These are phyloP conservation scores for Charaxes varanes DNA, from an alignment of 1,140 invertebrate genomes.

Conservation along the genomic window DNA sequence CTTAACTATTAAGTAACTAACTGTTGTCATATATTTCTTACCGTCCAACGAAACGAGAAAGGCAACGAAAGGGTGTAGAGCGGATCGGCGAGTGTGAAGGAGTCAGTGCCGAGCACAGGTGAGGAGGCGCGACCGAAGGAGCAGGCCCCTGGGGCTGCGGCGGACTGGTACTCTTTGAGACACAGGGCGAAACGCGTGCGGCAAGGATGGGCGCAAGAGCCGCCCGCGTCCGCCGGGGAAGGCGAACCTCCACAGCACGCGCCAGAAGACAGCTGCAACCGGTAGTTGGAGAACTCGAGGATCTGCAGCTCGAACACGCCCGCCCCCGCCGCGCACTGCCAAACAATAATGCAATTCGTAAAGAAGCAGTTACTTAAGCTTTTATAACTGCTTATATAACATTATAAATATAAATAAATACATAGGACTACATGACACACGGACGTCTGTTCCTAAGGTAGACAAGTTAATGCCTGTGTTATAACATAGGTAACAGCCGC, in stretches of 20 bases:
- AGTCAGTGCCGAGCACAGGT: slow-evolving; percentile 88
- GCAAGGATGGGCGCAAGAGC: slow-evolving; percentile 77
- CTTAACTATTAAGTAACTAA: too few species aligned
- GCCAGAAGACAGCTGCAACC: slow-evolving; percentile 85
- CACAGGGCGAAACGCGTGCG: slow-evolving; percentile 90
- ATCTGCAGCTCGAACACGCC: slow-evolving; percentile 94
- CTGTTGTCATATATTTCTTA: slow-evolving; percentile 78
- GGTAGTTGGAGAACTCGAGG: slow-evolving; percentile 90
- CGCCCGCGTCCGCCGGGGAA: slow-evolving; percentile 65
- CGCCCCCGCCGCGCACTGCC: slow-evolving; percentile 82
- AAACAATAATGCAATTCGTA: slow-evolving; percentile 9
- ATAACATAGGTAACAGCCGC: too few species aligned
- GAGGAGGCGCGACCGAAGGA: slow-evolving; percentile 93
- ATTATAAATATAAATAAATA: too few species aligned
- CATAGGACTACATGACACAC: too few species aligned
- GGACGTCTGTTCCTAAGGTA: too few species aligned
- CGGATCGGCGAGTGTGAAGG: slow-evolving; percentile 88
- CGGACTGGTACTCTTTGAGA: slow-evolving; percentile 93
- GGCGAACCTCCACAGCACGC: slow-evolving; percentile 85
- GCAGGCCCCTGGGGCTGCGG: slow-evolving; percentile 87
- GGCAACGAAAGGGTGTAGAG: slow-evolving; percentile 86
- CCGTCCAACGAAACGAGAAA: slow-evolving; percentile 93
- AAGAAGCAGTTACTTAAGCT: too few species aligned
- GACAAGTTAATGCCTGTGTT: too few species aligned
- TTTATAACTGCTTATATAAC: too few species aligned